Evolutionary conservation across 1,140 invertebrate genomes (phyloP), one percentile per base, ranked within the genome.

Genomic region (Hyphantria cunea): DNA sequence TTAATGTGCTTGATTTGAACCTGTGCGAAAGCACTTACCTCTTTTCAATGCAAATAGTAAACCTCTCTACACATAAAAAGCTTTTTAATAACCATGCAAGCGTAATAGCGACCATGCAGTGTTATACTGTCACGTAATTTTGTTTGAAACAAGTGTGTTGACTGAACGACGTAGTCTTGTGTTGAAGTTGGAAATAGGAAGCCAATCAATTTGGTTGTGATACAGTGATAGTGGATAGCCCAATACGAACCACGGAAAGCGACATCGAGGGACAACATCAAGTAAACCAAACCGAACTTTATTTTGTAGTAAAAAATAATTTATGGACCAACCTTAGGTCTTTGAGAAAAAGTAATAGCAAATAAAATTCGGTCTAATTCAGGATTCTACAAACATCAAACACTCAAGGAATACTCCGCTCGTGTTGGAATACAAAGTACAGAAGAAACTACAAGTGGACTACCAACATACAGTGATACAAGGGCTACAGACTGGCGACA

Each of bases 231-330:
- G 79, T 87, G 81, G 76, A 78, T 83, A 84, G 78, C 88, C 85
- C 85, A 76, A 81, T 85, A 86, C 77, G 82, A 87, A 86, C 84
- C 84, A 87, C 78, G 83, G 77, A 88, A 90, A 90, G 88, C 88
- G 80, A 90, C 88, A 90, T 80, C 84, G 86, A 90, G 72, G 69
- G 72, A 90, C 88, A 90, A 90, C 88, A 90, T 84, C 84, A 78
- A 90, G 66, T 65, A 80, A 84, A 74, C 72, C 61, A 76, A 81
- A 85, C 78, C 83, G 78, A 88, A 78, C 55, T 67, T 66, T 68
- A 53, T 62, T 14, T 11, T 9, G 7, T 39, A n/a, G 7, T 39
- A 1, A 25, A 25, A 5, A 10, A 10, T 7, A 39, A 39, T 39
- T 10, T 39, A 3, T 3, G n/a, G n/a, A 39, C 37, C n/a, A 10